Evolutionary conservation across 2,888 invertebrate genomes (phyloP).

Genomic region (Sicus ferrugineus): DNA sequence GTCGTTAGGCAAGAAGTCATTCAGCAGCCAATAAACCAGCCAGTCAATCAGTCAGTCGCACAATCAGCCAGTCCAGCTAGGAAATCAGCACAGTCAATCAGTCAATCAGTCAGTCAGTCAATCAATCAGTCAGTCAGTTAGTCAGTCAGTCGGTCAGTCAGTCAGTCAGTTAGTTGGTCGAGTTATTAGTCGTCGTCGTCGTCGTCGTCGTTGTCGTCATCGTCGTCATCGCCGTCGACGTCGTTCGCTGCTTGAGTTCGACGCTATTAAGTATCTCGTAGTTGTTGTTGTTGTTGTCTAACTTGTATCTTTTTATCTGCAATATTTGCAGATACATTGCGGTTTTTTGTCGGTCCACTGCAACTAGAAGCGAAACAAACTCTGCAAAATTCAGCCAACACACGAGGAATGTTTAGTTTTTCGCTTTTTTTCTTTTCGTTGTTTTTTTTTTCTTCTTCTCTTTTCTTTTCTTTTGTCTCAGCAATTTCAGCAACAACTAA

Average conservation of each 20-base stretch:
- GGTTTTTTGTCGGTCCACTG: not conserved
- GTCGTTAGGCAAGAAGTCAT: not conserved
- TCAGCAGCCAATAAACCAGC: not conserved
- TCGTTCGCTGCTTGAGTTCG: not conserved
- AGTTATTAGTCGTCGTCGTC: not conserved
- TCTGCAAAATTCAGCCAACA: not conserved
- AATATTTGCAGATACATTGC: no score
- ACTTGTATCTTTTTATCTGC: not conserved
- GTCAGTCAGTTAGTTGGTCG: not conserved
- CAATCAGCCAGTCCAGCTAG: not conserved
- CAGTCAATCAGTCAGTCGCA: not conserved
- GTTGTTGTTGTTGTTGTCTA: not conserved
- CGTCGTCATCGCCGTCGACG: not conserved
- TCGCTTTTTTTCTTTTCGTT: not conserved
- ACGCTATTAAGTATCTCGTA: not conserved
- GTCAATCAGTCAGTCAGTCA: slow-evolving; percentile 3
- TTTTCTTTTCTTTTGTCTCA: not conserved
- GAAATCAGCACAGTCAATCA: no score
- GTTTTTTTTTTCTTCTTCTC: not conserved
- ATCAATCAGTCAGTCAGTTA: not conserved
- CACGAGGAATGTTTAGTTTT: not conserved
- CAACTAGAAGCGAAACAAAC: not conserved
- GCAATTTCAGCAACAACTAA: no score
- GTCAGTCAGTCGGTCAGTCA: no score
- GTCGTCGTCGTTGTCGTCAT: not conserved